Evolutionary conservation across 1,140 invertebrate genomes (phyloP).

Genomic region (Trachymyrmex cornetzi): DNA sequence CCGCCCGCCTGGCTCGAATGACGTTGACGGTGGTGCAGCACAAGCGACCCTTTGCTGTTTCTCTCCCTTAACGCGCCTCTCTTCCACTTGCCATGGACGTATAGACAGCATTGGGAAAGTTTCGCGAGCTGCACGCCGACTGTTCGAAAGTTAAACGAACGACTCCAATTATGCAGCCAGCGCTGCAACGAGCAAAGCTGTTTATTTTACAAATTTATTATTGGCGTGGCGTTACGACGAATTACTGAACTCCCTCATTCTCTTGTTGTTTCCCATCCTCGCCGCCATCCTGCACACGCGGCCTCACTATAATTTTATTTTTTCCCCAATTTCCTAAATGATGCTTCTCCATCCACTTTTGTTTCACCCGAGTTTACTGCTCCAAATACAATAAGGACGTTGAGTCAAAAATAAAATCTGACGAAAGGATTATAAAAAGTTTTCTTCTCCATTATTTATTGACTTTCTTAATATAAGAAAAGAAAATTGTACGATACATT

Average conservation of each 20-base stretch:
- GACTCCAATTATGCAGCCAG: conserved; percentile 82
- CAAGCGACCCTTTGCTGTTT: neutral
- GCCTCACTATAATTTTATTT: conserved; percentile 22
- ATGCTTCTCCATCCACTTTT: neutral
- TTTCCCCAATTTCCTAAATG: conserved; percentile 36
- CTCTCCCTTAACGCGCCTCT: conserved; percentile 50
- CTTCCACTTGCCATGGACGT: conserved; percentile 46
- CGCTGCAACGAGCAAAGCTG: conserved; percentile 74
- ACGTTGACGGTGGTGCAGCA: conserved; percentile 18
- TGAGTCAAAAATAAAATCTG: conserved; percentile 8
- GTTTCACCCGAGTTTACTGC: neutral
- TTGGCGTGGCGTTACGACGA: conserved; percentile 77
- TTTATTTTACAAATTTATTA: conserved; percentile 83
- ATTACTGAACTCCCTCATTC: conserved; percentile 70
- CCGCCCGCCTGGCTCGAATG: conserved; percentile 1
- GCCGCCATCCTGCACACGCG: neutral
- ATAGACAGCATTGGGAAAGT: conserved; percentile 76
- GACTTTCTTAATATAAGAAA: neutral
- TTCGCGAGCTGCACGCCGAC: conserved; percentile 75
- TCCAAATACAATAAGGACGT: conserved; percentile 3
- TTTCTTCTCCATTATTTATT: neutral
- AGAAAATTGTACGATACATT: neutral
- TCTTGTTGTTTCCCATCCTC: conserved; percentile 22
- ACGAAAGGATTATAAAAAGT: conserved; percentile 9
- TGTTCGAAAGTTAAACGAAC: conserved; percentile 82